phyloP scores from a whole-genome alignment of 2,797 vertebrate species.

The Lutjanus argentimaculatus region DNA sequence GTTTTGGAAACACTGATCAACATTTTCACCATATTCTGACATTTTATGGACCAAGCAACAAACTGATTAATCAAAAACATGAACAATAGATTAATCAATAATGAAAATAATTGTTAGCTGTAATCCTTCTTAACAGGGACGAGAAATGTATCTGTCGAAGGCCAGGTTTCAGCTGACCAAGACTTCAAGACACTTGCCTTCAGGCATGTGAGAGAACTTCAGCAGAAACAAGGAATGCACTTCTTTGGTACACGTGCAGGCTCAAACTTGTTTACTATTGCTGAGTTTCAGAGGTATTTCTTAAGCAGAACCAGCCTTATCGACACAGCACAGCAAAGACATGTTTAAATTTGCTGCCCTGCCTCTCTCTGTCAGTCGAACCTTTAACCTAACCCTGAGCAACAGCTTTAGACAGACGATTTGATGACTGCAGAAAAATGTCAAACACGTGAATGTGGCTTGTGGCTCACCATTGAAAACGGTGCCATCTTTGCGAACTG shows the following conservation, averaged over 20 bases:
- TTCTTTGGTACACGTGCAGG: conserved; percentile 39
- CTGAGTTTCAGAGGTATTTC: conserved; percentile 20
- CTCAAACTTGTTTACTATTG: conserved; percentile 54
- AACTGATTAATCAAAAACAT: too few species aligned
- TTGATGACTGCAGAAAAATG: background rate
- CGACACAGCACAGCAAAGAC: conserved; percentile 16
- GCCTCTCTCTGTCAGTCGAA: conserved; percentile 5
- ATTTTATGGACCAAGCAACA: too few species aligned
- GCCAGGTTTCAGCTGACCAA: background rate
- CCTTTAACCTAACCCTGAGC: background rate
- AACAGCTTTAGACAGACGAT: conserved; percentile 5
- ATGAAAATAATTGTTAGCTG: too few species aligned
- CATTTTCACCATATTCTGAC: too few species aligned
- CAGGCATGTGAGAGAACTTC: background rate
- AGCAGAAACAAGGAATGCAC: conserved; percentile 50
- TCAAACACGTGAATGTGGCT: background rate
- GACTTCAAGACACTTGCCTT: conserved; percentile 8
- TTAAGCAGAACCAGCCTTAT: conserved; percentile 7
- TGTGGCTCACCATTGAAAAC: conserved; percentile 77
- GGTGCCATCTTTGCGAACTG: background rate
- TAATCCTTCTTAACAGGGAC: background rate
- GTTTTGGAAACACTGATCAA: too few species aligned
- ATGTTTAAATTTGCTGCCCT: conserved; percentile 8
- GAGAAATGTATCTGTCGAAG: background rate
- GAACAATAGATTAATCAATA: too few species aligned